These are phyloP conservation scores for Stenurella melanura DNA, from an alignment of 2,888 invertebrate species.

Conservation along the genomic window DNA sequence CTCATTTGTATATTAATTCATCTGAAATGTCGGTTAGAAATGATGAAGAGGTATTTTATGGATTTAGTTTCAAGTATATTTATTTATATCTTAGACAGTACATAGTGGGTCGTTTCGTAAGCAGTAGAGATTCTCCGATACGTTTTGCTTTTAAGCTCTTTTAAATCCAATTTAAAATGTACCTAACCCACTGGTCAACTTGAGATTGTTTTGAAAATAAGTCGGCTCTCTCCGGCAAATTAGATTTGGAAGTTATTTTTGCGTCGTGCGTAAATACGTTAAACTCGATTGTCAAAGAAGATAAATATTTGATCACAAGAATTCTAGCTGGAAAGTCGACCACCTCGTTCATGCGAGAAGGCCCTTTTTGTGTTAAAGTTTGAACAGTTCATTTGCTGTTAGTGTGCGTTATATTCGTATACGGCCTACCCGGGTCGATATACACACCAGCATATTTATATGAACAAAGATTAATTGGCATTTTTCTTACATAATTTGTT, in stretches of 20 bases:
- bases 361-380: conserved; percentile 23
- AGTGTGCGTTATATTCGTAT: conserved; percentile 4
- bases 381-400: conserved; percentile 25
- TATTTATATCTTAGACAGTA: too few species aligned
- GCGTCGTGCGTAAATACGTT: conserved; percentile 26
- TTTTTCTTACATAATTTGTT: too few species aligned
- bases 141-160: conserved; percentile 11
- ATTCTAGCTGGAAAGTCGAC: conserved; percentile 16
- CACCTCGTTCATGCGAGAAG: conserved; percentile 18
- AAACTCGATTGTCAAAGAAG: conserved; percentile 27
- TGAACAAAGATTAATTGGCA: too few species aligned
- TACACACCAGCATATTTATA: too few species aligned
- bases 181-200: conserved; percentile 15
- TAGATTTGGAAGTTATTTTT: conserved; percentile 30
- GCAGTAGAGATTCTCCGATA: neutral
- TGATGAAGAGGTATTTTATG: too few species aligned
- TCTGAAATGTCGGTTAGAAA: too few species aligned
- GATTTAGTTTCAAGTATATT: too few species aligned
- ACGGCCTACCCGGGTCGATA: conserved; percentile 22
- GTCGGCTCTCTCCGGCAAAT: conserved; percentile 8
- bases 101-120: too few species aligned
- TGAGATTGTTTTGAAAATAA: conserved; percentile 25
- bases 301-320: conserved; percentile 37
- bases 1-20: too few species aligned
- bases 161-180: conserved; percentile 14